These are phyloP conservation scores for Steromphala cineraria DNA, from an alignment of 2,888 invertebrate species.

Conservation along the genomic window DNA sequence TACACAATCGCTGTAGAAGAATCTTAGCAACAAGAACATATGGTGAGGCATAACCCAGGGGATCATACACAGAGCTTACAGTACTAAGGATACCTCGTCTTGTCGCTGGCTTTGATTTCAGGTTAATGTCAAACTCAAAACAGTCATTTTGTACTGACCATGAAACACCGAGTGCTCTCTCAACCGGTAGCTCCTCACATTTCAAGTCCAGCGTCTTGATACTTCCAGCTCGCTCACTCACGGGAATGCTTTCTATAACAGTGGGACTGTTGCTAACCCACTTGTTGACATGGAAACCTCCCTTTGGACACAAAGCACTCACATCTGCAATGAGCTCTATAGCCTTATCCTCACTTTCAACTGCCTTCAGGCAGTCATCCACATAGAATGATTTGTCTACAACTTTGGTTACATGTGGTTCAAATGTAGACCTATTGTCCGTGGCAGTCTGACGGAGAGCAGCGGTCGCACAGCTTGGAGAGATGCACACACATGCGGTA, in stretches of 20 bases:
- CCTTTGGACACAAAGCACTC: not conserved
- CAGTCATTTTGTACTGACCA: not conserved
- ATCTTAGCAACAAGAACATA: not conserved
- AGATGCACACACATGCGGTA: constrained; percentile 2
- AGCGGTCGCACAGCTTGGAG: not conserved
- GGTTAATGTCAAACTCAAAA: not conserved
- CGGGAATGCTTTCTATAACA: not conserved
- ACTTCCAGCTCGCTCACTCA: not conserved
- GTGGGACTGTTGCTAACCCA: not conserved
- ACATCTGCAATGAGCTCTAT: not conserved
- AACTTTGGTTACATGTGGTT: not conserved
- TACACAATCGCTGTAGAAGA: not conserved
- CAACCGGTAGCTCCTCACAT: not conserved
- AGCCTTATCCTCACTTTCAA: not conserved
- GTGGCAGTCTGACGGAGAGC: not conserved
- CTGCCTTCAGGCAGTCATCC: not conserved
- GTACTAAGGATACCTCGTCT: not conserved
- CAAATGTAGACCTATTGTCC: not conserved
- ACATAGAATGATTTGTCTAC: not conserved
- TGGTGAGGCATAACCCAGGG: not conserved
- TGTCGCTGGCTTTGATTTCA: not conserved
- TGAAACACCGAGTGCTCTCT: not conserved
- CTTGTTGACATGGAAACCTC: not conserved
- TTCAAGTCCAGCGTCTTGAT: not conserved
- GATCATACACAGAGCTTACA: not conserved